These are phyloP conservation scores for Lagenorhynchus albirostris DNA, from an alignment of 2,113 vertebrate species.

Conservation along the genomic window DNA sequence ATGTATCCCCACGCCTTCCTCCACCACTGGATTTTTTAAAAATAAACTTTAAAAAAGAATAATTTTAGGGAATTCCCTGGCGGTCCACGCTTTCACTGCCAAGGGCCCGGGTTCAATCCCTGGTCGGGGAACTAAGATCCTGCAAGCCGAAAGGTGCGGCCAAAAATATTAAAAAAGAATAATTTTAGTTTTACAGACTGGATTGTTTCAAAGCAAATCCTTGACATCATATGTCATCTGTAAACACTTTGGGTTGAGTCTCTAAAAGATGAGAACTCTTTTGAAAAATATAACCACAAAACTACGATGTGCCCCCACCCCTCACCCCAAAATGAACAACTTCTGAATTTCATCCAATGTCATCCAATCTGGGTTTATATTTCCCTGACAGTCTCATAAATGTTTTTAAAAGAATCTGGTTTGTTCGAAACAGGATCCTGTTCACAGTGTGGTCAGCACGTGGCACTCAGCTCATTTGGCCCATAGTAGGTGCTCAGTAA, in stretches of 20 bases:
- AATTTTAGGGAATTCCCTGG: not conserved
- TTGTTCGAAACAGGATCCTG: not conserved
- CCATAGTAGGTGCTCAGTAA: not conserved
- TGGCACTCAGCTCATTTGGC: not conserved
- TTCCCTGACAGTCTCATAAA: not conserved
- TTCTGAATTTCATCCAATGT: not conserved
- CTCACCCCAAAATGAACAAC: not conserved
- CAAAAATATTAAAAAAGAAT: not conserved
- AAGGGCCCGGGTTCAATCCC: not conserved
- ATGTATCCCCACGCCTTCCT: rapidly evolving
- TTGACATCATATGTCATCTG: not conserved
- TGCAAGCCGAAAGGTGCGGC: not conserved
- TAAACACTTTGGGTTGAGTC: not conserved
- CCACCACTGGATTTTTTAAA: rapidly evolving
- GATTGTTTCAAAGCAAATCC: not conserved
- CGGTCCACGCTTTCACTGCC: not conserved
- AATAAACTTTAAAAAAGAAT: not conserved
- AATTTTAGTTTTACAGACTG: not conserved
- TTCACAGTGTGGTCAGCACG: not conserved
- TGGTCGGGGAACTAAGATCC: not conserved
- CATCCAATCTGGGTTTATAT: not conserved
- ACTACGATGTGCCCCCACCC: rapidly evolving
- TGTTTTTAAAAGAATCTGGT: not conserved
- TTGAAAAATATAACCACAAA: not conserved
- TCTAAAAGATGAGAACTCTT: not conserved